Conservation (phyloP, 1,140 invertebrate species). For the Sycophila sp. region DNA sequence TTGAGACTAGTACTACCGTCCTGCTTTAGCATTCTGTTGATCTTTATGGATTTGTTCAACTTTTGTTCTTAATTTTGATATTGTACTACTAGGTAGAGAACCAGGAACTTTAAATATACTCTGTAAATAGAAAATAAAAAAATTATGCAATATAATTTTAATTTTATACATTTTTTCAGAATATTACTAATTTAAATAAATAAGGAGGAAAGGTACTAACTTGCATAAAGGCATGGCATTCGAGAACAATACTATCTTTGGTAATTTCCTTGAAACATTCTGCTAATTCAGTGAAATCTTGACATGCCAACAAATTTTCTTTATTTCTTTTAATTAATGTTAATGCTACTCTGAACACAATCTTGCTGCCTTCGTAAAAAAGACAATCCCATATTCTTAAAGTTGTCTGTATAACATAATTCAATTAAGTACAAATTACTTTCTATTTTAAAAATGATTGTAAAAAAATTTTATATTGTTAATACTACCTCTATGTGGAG, state of each 20-base stretch:
- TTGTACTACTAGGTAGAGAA: conserved; percentile 73
- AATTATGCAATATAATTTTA: conserved; percentile 1
- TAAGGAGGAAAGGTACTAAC: too few relatives aligned
- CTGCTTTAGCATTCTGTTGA: conserved; percentile 53
- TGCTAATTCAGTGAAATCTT: conserved; percentile 79
- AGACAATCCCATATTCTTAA: conserved; percentile 94
- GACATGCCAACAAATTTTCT: conserved; percentile 75
- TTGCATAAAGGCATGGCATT: conserved; percentile 88
- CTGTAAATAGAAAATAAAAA: conserved; percentile 65
- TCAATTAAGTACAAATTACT: too few relatives aligned
- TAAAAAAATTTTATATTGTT: conserved; percentile 12
- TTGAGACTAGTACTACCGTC: conserved; percentile 53
- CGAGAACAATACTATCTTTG: conserved; percentile 75
- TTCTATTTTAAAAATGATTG: too few relatives aligned
- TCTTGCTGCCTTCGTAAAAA: conserved; percentile 92
- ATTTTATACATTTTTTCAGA: too few relatives aligned
- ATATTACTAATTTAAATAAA: too few relatives aligned
- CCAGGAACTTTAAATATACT: conserved; percentile 82
- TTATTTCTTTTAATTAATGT: conserved; percentile 82
- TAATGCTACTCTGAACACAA: conserved; percentile 86
- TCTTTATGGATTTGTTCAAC: conserved; percentile 67
- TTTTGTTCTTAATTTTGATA: conserved; percentile 72
- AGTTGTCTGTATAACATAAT: conserved; percentile 76
- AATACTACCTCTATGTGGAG: conserved; percentile 81
- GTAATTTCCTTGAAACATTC: conserved; percentile 83